Percentiles rank a stretch among this genome's conserved stretches.
These are phyloP conservation scores for Homarus americanus DNA, from an alignment of 1,140 invertebrate species.

Conservation along the genomic window DNA sequence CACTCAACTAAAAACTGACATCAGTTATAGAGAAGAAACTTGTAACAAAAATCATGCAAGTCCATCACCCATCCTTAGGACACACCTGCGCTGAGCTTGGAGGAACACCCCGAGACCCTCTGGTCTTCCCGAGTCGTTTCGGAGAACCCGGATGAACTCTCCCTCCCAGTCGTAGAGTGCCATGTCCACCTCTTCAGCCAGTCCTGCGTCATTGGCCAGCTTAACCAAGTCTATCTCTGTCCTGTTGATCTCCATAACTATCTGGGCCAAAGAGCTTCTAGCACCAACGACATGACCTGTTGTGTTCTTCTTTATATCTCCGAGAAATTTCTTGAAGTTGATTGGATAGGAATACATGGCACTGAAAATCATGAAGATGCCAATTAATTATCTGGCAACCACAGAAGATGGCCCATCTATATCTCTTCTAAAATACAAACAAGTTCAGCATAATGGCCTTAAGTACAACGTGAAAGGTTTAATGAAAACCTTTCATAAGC, in stretches of 20 bases:
- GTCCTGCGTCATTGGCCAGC: conserved; percentile 84
- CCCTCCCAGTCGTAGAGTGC: conserved; percentile 82
- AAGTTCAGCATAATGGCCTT: no score
- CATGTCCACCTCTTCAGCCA: conserved; percentile 84
- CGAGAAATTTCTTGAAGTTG: conserved; percentile 83
- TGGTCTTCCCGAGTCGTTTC: conserved; percentile 76
- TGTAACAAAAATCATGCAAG: no score
- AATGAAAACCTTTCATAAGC: no score
- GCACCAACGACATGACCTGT: conserved; percentile 83
- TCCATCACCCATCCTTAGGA: no score
- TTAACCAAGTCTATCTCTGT: conserved; percentile 83
- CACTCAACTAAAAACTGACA: no score
- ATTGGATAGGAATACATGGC: conserved; percentile 83
- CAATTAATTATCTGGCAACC: no score
- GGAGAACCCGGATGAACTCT: conserved; percentile 81
- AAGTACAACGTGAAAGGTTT: no score
- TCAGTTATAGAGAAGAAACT: no score
- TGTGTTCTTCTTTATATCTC: conserved; percentile 82
- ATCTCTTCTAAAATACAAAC: no score
- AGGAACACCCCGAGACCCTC: conserved; percentile 81
- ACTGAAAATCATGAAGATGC: conserved; percentile 80
- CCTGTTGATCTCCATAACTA: conserved; percentile 85
- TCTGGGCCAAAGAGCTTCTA: conserved; percentile 82
- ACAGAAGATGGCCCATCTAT: no score
- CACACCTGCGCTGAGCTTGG: conserved; percentile 83